phyloP scores from a whole-genome alignment of 1,140 invertebrate species.

The Drosophila pachea region DNA sequence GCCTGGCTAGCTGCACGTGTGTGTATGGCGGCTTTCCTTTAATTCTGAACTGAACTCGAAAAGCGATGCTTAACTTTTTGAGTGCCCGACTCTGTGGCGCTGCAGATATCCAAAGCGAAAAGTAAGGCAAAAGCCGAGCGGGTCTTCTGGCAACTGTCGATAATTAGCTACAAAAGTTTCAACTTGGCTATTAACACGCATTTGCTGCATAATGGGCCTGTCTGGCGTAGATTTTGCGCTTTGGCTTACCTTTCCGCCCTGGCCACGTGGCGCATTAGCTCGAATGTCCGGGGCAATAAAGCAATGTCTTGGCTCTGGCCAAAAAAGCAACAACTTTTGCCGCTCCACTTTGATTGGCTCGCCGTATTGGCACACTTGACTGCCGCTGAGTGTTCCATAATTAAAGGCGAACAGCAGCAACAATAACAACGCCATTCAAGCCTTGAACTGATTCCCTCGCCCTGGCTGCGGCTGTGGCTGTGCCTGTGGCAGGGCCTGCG shows the following conservation, averaged over 20 bases:
- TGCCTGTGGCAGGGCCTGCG: conserved; percentile 24
- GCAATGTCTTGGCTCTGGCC: conserved; percentile 40
- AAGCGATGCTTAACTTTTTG: conserved; percentile 36
- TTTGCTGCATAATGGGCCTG: conserved; percentile 72
- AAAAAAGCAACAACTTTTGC: conserved; percentile 44
- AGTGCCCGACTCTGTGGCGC: conserved; percentile 5
- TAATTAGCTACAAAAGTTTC: conserved; percentile 73
- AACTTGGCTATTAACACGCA: conserved; percentile 61
- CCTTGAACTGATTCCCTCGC: conserved; percentile 42
- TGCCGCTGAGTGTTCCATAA: conserved; percentile 64
- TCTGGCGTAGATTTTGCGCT: conserved; percentile 60
- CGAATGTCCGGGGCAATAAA: conserved; percentile 36
- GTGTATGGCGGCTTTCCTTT: conserved; percentile 11
- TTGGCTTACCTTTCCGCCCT: conserved; percentile 6
- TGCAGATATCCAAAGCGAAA: conserved; percentile 27
- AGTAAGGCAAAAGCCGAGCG: conserved; percentile 23
- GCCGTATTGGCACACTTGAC: conserved; percentile 54
- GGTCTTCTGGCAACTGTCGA: conserved; percentile 60
- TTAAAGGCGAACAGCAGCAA: conserved; percentile 48
- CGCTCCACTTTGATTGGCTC: conserved; percentile 52
- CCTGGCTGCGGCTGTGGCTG: background rate
- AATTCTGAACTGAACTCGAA: conserved; percentile 28
- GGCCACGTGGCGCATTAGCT: conserved; percentile 26
- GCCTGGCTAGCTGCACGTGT: background rate
- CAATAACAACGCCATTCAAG: conserved; percentile 18